Evolutionary conservation across 92 coral and sea anemone genomes (phyloP).

Genomic region (Epizoanthus rinbou): DNA sequence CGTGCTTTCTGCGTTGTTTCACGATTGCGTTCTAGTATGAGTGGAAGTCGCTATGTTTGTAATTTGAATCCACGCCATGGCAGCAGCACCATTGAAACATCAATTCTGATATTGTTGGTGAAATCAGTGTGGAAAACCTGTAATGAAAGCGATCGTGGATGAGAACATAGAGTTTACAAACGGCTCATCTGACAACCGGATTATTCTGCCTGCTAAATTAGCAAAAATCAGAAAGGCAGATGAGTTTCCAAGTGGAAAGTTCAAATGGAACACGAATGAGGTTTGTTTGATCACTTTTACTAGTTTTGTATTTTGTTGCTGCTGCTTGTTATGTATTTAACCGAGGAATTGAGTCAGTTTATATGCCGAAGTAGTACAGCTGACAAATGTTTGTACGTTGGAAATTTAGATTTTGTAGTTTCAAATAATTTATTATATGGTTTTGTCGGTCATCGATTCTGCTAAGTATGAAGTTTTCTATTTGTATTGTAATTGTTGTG

Average conservation of each 20-base stretch:
- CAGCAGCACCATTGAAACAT: constrained; percentile 18
- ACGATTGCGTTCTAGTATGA: constrained; percentile 29
- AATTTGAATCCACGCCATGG: constrained; percentile 12
- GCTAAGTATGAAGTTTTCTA: background rate
- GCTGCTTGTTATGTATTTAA: background rate
- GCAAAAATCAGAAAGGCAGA: constrained; percentile 85
- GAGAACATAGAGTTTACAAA: constrained; percentile 43
- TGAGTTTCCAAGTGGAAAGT: constrained; percentile 73
- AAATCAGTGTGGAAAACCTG: constrained; percentile 74
- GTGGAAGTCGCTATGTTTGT: background rate
- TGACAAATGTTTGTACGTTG: background rate
- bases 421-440: background rate
- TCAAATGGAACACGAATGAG: constrained; percentile 90
- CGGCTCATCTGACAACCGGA: constrained; percentile 52
- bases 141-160: constrained; percentile 81
- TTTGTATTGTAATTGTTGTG: background rate
- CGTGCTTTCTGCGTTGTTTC: constrained; percentile 10
- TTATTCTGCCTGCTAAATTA: constrained; percentile 84
- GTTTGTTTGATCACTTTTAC: constrained; percentile 46
- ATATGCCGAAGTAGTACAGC: too few species aligned
- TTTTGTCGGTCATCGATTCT: background rate
- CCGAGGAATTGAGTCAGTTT: constrained; percentile 15
- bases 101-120: constrained; percentile 47
- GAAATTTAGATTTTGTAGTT: background rate
- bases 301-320: constrained; percentile 20